phyloP scores from a whole-genome alignment of 2,797 vertebrate species.

The Danio tinwini region DNA sequence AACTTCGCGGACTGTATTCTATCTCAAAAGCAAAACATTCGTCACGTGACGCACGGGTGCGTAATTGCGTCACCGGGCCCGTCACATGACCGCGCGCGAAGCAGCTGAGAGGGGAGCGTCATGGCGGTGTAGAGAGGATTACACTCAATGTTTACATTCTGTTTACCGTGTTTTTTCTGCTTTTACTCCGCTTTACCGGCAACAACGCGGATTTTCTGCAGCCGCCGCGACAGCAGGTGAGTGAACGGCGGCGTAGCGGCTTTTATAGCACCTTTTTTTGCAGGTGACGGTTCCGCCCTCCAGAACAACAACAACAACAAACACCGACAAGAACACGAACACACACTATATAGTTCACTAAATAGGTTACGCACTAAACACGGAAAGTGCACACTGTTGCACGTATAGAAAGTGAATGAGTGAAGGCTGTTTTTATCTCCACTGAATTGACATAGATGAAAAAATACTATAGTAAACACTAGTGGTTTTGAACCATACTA shows the following conservation, averaged over 20 bases:
- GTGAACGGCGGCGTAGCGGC: not conserved
- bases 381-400: no score
- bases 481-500: no score
- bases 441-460: no score
- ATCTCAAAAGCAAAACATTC: slow-evolving; percentile 21
- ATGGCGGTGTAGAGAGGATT: slow-evolving; percentile 46
- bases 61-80: slow-evolving; percentile 60
- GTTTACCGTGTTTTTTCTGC: slow-evolving; percentile 52
- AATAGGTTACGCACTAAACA: not conserved
- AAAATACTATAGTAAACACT: no score
- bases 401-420: not conserved
- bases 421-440: not conserved
- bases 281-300: slow-evolving; percentile 81
- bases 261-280: not conserved
- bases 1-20: no score
- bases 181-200: not conserved
- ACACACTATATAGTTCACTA: not conserved
- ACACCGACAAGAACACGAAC: slow-evolving; percentile 37
- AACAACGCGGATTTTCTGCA: not conserved
- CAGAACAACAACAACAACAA: slow-evolving; percentile 77
- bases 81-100: slow-evolving; percentile 64
- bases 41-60: slow-evolving; percentile 34
- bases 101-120: slow-evolving; percentile 53
- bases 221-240: not conserved
- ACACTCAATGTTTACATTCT: slow-evolving; percentile 46